Evolutionary conservation across 2,888 invertebrate species (phyloP).

Genomic region (Plebejus melissa): DNA sequence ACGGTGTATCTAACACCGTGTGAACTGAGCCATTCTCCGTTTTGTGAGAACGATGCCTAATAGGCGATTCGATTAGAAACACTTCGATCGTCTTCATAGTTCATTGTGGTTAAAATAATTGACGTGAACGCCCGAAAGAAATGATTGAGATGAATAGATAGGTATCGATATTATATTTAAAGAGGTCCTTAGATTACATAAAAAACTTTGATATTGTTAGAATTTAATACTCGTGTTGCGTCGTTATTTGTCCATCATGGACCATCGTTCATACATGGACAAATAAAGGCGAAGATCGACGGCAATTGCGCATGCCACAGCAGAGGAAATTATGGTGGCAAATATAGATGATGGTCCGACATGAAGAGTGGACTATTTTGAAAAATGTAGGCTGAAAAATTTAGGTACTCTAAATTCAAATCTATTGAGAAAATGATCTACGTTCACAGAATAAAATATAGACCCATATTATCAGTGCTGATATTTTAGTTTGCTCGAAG

Average conservation of each 20-base stretch:
- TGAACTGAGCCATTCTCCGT: not conserved
- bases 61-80: conserved; percentile 12
- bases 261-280: too few species aligned
- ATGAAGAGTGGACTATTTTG: too few species aligned
- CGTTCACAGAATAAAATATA: too few species aligned
- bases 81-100: conserved; percentile 13
- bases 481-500: not conserved
- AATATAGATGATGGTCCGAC: too few species aligned
- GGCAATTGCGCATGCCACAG: too few species aligned
- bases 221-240: not conserved
- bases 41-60: not conserved
- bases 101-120: conserved; percentile 5
- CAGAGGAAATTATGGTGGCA: too few species aligned
- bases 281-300: too few species aligned
- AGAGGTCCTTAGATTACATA: not conserved
- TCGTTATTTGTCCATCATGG: too few species aligned
- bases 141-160: not conserved
- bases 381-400: too few species aligned
- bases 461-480: not conserved
- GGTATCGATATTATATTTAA: not conserved
- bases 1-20: not conserved
- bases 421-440: too few species aligned
- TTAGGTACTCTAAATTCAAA: too few species aligned
- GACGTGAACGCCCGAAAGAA: conserved; percentile 3
- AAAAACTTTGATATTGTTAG: not conserved